These are phyloP conservation scores for Gorsachius goisagi DNA, from an alignment of 2,113 vertebrate genomes.

Conservation along the genomic window DNA sequence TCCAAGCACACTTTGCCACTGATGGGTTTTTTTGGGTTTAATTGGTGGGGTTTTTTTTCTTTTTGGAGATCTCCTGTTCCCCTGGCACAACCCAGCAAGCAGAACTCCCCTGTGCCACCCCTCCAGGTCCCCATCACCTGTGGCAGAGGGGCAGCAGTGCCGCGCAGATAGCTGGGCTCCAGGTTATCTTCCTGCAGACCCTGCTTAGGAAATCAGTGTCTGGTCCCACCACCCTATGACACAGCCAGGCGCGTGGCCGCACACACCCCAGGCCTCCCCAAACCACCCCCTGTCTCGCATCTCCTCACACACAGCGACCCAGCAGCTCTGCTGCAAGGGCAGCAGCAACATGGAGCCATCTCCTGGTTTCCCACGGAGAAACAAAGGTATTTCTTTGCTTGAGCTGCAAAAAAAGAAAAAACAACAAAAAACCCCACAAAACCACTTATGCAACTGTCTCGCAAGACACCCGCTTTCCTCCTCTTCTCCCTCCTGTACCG, in stretches of 20 bases:
- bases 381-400: not conserved
- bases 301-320: rapidly evolving
- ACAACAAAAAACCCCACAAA: no score
- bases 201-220: rapidly evolving
- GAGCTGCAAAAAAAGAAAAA: not conserved
- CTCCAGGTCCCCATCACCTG: rapidly evolving
- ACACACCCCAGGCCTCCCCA: rapidly evolving
- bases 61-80: not conserved
- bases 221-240: not conserved
- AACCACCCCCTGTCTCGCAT: not conserved
- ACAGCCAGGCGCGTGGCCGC: rapidly evolving
- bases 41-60: no score
- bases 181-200: not conserved
- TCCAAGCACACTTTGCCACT: not conserved
- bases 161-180: not conserved
- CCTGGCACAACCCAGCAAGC: not conserved
- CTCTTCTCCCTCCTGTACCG: not conserved
- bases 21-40: no score
- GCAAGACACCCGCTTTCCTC: not conserved
- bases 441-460: no score
- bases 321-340: not conserved
- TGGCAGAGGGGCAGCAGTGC: not conserved
- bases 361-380: not conserved
- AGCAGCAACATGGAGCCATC: not conserved
- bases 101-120: rapidly evolving